These are phyloP conservation scores for Drosophila atripex DNA, from an alignment of 2,888 invertebrate genomes.

Conservation along the genomic window DNA sequence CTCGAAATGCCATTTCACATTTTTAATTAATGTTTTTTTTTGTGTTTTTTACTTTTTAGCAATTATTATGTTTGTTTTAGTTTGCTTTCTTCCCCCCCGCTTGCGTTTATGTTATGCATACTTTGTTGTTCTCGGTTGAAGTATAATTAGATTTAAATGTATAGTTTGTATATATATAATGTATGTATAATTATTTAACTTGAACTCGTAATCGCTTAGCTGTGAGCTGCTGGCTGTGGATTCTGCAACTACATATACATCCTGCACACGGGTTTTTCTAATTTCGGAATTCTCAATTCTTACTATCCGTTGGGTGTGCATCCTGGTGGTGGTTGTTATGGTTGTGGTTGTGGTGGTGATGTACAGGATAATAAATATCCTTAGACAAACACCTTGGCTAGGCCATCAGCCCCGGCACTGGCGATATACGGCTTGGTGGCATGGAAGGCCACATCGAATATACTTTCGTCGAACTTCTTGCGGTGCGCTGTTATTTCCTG, in stretches of 20 bases:
- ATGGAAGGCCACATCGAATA: conserved; percentile 99
- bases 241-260: conserved; percentile 6
- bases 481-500: conserved; percentile 99
- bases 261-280: not conserved
- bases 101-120: conserved; percentile 43
- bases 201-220: conserved; percentile 69
- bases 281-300: conserved; percentile 37
- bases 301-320: conserved; percentile 20
- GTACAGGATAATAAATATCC: not conserved
- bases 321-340: not conserved
- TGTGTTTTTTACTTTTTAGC: too few species aligned
- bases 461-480: conserved; percentile 99
- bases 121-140: conserved; percentile 53
- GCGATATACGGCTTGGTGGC: conserved; percentile 99
- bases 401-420: conserved; percentile 98
- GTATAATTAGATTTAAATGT: conserved; percentile 69
- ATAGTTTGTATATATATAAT: conserved; percentile 68
- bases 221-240: conserved; percentile 52
- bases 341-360: not conserved
- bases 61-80: conserved; percentile 15
- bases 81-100: conserved; percentile 17
- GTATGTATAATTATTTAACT: conserved; percentile 77
- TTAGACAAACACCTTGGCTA: conserved; percentile 99
- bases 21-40: conserved; percentile 37
- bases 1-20: conserved; percentile 56